Evolutionary conservation across 1,140 invertebrate genomes (phyloP).

Genomic region (Penaeus vannamei): DNA sequence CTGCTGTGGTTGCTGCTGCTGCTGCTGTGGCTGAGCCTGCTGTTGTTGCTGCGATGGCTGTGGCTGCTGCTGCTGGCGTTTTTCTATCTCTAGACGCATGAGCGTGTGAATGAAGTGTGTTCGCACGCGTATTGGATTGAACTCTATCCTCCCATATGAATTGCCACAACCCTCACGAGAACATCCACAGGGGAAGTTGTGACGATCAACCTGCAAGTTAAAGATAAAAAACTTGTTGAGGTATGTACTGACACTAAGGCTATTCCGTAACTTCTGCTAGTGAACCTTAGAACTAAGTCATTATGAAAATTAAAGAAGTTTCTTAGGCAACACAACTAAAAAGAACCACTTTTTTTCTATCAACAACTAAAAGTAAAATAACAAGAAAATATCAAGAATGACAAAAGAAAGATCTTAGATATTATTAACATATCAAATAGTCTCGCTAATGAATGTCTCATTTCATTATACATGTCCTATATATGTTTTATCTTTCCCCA

Average conservation of each 20-base stretch:
- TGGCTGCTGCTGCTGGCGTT: constrained; percentile 71
- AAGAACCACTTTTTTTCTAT: not conserved
- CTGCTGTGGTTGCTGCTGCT: constrained; percentile 20
- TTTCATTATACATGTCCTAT: too few species aligned
- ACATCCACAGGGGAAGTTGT: constrained; percentile 97
- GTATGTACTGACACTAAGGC: not conserved
- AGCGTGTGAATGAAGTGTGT: constrained; percentile 98
- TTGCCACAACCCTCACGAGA: constrained; percentile 95
- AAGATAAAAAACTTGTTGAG: not conserved
- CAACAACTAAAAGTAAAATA: not conserved
- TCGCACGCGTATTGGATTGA: constrained; percentile 93
- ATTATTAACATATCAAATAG: too few species aligned
- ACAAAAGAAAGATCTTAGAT: not conserved
- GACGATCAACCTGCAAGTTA: constrained; percentile 83
- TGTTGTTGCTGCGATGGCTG: constrained; percentile 67
- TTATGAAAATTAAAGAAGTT: not conserved
- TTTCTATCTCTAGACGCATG: constrained; percentile 93
- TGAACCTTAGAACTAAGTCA: too few species aligned
- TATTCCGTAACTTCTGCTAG: not conserved
- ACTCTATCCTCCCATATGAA: constrained; percentile 92
- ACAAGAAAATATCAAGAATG: not conserved
- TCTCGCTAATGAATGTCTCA: too few species aligned
- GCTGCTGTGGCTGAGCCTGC: constrained; percentile 50
- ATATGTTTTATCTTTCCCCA: too few species aligned
- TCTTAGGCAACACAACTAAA: not conserved